These are phyloP conservation scores for Mirza zaza DNA, from an alignment of 2,113 vertebrate genomes.

Conservation along the genomic window DNA sequence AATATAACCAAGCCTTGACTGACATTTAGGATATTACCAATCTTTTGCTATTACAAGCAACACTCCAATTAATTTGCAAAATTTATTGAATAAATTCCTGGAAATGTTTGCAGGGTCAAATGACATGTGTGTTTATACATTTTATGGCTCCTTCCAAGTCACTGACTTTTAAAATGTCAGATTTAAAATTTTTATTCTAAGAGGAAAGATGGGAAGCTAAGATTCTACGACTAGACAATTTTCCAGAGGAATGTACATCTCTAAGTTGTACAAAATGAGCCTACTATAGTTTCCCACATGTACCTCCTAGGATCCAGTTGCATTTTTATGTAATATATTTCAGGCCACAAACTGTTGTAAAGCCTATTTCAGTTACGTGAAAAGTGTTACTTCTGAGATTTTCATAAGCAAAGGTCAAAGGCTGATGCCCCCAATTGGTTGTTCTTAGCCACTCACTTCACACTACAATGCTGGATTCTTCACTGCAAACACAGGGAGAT, in stretches of 20 bases:
- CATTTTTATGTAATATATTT: conserved; percentile 58
- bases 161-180: conserved; percentile 60
- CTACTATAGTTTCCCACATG: conserved; percentile 37
- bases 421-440: not conserved
- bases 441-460: conserved; percentile 37
- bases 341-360: conserved; percentile 20
- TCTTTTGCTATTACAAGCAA: conserved; percentile 41
- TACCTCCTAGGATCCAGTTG: not conserved
- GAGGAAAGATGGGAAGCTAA: conserved; percentile 39
- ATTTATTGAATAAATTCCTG: conserved; percentile 61
- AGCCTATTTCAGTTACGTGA: conserved; percentile 35
- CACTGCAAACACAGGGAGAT: conserved; percentile 12
- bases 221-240: conserved; percentile 34
- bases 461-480: conserved; percentile 45
- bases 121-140: conserved; percentile 46
- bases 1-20: conserved; percentile 19
- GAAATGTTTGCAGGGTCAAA: conserved; percentile 39
- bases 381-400: conserved; percentile 55
- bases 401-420: conserved; percentile 44
- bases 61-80: conserved; percentile 43
- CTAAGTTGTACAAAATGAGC: conserved; percentile 33
- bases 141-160: conserved; percentile 51
- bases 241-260: conserved; percentile 30
- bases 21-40: conserved; percentile 16
- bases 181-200: conserved; percentile 50